Conservation (phyloP, 2,797 vertebrate genomes). For the Prionace glauca region DNA sequence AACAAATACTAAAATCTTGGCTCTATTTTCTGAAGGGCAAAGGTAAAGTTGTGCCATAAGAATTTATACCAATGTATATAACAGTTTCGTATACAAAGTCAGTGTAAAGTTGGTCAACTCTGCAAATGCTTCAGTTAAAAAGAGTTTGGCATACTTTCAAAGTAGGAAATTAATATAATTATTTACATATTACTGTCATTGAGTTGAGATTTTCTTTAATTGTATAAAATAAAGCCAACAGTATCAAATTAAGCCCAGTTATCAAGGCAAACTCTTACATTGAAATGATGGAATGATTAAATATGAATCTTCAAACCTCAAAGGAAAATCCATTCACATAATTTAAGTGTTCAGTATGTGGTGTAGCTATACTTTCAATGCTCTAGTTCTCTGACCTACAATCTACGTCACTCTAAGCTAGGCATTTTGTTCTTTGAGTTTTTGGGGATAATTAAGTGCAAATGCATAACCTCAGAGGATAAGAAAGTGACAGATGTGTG, state of each 20-base stretch:
- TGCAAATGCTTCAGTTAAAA: neutral
- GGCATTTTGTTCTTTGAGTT: neutral
- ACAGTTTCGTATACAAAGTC: neutral
- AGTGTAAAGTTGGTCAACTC: neutral
- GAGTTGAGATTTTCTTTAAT: neutral
- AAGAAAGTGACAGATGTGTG: neutral
- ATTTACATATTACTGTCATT: neutral
- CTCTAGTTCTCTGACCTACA: constrained; percentile 21
- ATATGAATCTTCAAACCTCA: neutral
- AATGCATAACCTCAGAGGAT: neutral
- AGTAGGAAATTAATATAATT: neutral
- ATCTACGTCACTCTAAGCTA: neutral
- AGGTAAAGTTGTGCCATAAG: neutral
- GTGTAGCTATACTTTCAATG: neutral
- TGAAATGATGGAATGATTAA: neutral
- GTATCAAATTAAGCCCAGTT: neutral
- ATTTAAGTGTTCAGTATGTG: constrained; percentile 8
- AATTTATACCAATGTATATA: neutral
- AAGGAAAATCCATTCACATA: neutral
- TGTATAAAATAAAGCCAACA: neutral
- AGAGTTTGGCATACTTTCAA: neutral
- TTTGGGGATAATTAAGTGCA: neutral
- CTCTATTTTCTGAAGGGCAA: neutral
- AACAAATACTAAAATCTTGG: neutral
- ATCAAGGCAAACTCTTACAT: neutral